These are phyloP conservation scores for Cuniculus paca DNA, from an alignment of 2,797 vertebrate species.

Conservation along the genomic window DNA sequence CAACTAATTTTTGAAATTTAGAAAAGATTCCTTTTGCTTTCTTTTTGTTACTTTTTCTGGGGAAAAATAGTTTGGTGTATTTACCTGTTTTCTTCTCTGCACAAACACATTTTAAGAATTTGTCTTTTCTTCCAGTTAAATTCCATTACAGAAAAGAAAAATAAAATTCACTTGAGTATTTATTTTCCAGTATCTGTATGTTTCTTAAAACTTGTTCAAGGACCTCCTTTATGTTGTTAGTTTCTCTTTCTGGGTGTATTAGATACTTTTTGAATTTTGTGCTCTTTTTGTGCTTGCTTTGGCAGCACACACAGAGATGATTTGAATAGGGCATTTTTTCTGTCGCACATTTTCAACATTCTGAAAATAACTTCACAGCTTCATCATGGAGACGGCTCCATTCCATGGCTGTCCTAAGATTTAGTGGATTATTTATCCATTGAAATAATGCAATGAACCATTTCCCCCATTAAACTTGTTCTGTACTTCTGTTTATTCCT, in stretches of 20 bases:
- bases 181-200: neutral
- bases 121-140: conserved; percentile 18
- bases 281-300: no score
- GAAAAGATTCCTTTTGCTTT: neutral
- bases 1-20: neutral
- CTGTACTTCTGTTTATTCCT: conserved; percentile 39
- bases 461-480: neutral
- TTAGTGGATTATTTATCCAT: neutral
- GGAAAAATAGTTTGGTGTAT: neutral
- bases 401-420: neutral
- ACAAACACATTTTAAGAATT: conserved; percentile 34
- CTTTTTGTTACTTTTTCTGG: conserved; percentile 39
- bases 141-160: conserved; percentile 50
- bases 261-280: neutral
- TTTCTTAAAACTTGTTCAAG: neutral
- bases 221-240: neutral
- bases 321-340: neutral
- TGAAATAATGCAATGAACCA: neutral
- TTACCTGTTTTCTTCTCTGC: conserved; percentile 13
- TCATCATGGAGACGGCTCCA: neutral
- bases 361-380: conserved; percentile 36
- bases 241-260: conserved; percentile 1
- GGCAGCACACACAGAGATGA: neutral
- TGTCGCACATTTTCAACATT: conserved; percentile 9
- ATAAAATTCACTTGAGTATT: neutral